phyloP scores from a whole-genome alignment of 2,113 vertebrate species.

The Ibidorhyncha struthersii region DNA sequence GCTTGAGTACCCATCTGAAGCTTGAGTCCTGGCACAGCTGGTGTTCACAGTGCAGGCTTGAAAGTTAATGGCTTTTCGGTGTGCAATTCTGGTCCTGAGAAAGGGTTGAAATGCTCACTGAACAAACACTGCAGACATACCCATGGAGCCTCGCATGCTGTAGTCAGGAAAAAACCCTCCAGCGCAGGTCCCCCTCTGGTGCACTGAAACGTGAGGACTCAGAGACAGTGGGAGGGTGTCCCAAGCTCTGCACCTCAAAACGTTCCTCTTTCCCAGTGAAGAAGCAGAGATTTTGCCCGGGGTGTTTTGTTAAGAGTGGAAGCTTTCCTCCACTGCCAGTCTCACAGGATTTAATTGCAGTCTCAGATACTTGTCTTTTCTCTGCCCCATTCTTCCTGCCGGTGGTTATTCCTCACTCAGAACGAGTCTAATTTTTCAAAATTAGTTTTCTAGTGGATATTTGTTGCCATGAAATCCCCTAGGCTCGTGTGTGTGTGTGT shows the following conservation, averaged over 20 bases:
- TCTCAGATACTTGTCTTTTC: not conserved
- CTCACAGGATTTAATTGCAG: not conserved
- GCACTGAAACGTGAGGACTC: rapidly evolving
- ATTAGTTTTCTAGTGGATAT: not conserved
- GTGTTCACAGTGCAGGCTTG: not conserved
- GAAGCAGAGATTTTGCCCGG: not conserved
- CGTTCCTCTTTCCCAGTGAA: not conserved
- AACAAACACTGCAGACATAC: not conserved
- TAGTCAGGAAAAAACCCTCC: not conserved
- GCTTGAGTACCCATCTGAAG: not conserved
- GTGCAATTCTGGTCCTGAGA: not conserved
- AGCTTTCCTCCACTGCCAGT: not conserved
- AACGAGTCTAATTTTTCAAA: not conserved
- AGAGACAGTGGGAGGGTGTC: rapidly evolving
- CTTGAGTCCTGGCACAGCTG: not conserved
- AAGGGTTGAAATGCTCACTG: not conserved
- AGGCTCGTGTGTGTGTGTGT: not conserved
- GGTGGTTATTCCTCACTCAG: not conserved
- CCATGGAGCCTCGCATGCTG: not conserved
- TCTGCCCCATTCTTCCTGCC: not conserved
- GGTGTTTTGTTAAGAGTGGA: not conserved
- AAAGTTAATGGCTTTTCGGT: not conserved
- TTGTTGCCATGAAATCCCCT: not conserved
- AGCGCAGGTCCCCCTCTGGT: not conserved
- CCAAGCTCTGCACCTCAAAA: not conserved